Evolutionary conservation across 2,113 vertebrate genomes (phyloP).

Genomic region (Ptilonorhynchus violaceus): DNA sequence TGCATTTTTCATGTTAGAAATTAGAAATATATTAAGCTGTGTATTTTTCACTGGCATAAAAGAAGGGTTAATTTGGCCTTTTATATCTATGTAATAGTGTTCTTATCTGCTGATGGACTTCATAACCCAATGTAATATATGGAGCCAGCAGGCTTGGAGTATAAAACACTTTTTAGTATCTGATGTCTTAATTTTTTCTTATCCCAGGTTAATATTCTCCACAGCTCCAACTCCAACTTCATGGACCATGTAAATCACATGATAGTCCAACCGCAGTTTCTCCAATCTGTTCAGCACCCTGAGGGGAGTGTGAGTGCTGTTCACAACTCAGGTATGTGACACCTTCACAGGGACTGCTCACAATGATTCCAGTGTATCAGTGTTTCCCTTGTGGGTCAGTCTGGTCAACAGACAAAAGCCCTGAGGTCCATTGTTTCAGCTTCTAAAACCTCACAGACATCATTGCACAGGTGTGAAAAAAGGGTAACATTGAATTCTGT

Average conservation of each 20-base stretch:
- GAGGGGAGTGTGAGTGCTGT: constrained; percentile 67
- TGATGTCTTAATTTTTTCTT: neutral
- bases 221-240: constrained; percentile 77
- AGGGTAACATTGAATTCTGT: neutral
- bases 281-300: constrained; percentile 83
- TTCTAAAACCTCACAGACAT: neutral
- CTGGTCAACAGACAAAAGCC: neutral
- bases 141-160: neutral
- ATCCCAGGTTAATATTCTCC: constrained; percentile 84
- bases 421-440: neutral
- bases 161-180: neutral
- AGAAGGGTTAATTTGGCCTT: neutral
- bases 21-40: neutral
- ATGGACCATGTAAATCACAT: constrained; percentile 83
- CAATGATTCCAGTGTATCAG: neutral
- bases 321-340: constrained; percentile 78
- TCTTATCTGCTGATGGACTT: neutral
- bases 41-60: neutral
- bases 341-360: neutral
- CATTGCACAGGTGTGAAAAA: neutral
- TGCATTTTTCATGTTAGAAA: neutral
- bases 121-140: neutral
- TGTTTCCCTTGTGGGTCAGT: neutral
- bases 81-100: neutral
- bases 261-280: constrained; percentile 84